Evolutionary conservation across 2,113 vertebrate species (phyloP), one percentile per base, ranked within the genome.

Genomic region (Psammodynastes pulverulentus): DNA sequence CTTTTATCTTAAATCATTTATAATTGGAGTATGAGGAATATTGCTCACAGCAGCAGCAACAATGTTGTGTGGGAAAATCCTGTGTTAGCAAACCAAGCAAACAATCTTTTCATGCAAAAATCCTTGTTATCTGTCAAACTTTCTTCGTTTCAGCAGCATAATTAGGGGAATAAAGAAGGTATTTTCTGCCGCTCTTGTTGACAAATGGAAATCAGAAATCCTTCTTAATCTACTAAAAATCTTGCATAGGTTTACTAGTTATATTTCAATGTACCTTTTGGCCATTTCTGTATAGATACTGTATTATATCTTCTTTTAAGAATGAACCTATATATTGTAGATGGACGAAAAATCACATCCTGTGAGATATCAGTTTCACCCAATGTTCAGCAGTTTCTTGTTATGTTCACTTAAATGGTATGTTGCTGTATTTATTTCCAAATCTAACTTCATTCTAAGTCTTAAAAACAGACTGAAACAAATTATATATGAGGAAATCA

Each of bases 401-500:
- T 85, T 39, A 24, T 23, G 15, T 90, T 84, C 67, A 52, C 3
- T 52, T 79, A 91, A 51, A 79, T 0, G 3, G n/a, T 34, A 52
- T 52, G 86, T 51, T 87, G 9, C 26, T 26, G 26, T 86, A 86
- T 62, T 48, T 86, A 48, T 53, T 54, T 49, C 24, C 56, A 72
- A 87, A 79, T 45, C 43, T 72, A 52, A 91, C 7, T 54, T 9
- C 6, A 45, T 45, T 24, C 39, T 56, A 51, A 19, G 46, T 51
- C 12, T 53, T 86, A 46, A 91, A 86, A 58, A n/a, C 19, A 92
- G 39, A 51, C n/a, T 19, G 54, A 87, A 91, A 93, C 87, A 93
- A 94, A 93, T 24, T 54, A 84, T 43, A 93, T 17, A 15, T 0
- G 23, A 93, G 49, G 54, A 96, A 93, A 91, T 92, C 88, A 79